phyloP scores from a whole-genome alignment of 2,797 vertebrate species.

The Gadopsis marmoratus region DNA sequence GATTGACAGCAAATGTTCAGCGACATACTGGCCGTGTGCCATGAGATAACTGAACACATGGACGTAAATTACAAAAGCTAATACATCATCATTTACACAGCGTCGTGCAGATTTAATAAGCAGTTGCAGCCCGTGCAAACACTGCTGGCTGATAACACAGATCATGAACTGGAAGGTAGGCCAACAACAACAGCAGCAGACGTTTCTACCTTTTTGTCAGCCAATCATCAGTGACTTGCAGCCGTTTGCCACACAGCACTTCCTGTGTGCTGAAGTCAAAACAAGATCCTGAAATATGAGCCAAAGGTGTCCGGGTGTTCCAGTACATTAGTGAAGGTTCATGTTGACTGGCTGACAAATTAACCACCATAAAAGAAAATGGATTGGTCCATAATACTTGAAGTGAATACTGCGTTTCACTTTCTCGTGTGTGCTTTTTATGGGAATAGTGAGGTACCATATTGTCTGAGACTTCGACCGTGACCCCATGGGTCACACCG shows the following conservation, averaged over 20 bases:
- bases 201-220: neutral
- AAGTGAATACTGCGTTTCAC: neutral
- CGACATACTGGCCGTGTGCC: neutral
- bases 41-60: conserved; percentile 18
- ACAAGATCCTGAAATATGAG: conserved; percentile 41
- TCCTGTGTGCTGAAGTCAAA: conserved; percentile 32
- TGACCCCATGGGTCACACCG: neutral
- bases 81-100: conserved; percentile 44
- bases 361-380: neutral
- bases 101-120: conserved; percentile 42
- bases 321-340: neutral
- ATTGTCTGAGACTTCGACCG: too few species aligned
- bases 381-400: neutral
- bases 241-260: conserved; percentile 4
- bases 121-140: conserved; percentile 40
- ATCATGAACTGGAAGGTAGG: conserved; percentile 19
- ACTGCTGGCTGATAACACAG: conserved; percentile 23
- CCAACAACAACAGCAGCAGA: neutral
- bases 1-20: conserved; percentile 11
- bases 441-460: neutral
- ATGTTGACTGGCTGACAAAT: neutral
- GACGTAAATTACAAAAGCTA: conserved; percentile 21
- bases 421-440: neutral
- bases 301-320: conserved; percentile 7
- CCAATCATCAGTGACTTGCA: conserved; percentile 16